phyloP scores from a whole-genome alignment of 2,888 invertebrate genomes.

The Podotricha telesiphe region DNA sequence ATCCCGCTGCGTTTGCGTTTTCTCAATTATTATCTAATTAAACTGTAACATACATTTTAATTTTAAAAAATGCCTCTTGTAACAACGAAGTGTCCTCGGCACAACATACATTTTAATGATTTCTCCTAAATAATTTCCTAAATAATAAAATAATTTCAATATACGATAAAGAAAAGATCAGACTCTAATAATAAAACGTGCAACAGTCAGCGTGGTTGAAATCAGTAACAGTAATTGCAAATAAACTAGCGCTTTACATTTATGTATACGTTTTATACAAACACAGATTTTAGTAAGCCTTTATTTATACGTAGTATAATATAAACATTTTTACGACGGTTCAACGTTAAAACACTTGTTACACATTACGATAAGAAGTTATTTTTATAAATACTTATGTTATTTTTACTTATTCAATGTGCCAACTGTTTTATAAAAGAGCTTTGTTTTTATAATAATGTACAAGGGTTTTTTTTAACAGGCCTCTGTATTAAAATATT shows the following conservation, averaged over 20 bases:
- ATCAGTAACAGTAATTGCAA: slow-evolving; percentile 4
- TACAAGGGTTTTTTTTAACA: too few species aligned
- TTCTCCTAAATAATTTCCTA: too few species aligned
- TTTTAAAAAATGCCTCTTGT: too few species aligned
- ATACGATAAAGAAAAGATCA: background rate
- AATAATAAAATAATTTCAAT: too few species aligned
- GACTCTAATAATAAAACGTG: slow-evolving; percentile 14
- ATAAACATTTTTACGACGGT: slow-evolving; percentile 22
- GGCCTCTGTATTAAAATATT: too few species aligned
- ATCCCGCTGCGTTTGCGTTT: too few species aligned
- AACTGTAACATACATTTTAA: too few species aligned
- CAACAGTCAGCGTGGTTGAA: background rate
- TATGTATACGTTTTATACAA: slow-evolving; percentile 2
- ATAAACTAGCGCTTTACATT: slow-evolving; percentile 1
- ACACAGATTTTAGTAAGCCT: slow-evolving; percentile 8
- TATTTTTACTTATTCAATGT: background rate
- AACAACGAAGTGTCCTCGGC: too few species aligned
- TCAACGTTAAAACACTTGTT: background rate
- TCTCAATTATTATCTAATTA: too few species aligned
- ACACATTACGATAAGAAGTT: background rate
- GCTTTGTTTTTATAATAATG: too few species aligned
- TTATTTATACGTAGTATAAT: slow-evolving; percentile 15
- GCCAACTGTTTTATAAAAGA: too few species aligned
- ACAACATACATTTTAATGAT: too few species aligned
- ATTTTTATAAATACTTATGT: background rate